A percentile compares a stretch with the other conserved stretches of the same genome.
Evolutionary conservation across 2,797 vertebrate genomes (phyloP).

Genomic region (Chromis chromis): DNA sequence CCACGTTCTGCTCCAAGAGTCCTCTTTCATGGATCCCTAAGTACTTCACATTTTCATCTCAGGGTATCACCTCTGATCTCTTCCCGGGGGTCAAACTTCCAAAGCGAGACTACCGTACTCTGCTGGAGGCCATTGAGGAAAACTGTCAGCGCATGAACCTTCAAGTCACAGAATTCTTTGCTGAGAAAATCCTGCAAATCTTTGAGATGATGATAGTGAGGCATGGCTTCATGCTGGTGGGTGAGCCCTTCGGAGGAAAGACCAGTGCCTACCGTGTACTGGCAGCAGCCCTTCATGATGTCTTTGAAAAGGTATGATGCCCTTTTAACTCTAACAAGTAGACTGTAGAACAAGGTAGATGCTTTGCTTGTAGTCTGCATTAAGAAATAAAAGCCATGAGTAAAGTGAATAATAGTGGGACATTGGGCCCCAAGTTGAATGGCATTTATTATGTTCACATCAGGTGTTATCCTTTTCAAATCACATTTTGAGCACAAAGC

Average conservation of each 20-base stretch:
- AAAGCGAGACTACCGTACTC: conserved; percentile 87
- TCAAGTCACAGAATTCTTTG: conserved; percentile 88
- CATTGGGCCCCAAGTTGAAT: background rate
- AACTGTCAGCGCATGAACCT: conserved; percentile 90
- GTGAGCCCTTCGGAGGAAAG: conserved; percentile 93
- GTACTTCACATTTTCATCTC: conserved; percentile 10
- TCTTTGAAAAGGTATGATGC: conserved; percentile 86
- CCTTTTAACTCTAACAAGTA: conserved; percentile 1
- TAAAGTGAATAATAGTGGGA: background rate
- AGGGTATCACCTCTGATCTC: conserved; percentile 95
- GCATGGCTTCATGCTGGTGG: conserved; percentile 95
- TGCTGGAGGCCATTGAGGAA: conserved; percentile 87
- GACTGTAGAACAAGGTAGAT: background rate
- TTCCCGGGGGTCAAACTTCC: conserved; percentile 92
- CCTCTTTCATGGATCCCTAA: background rate
- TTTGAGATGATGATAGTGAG: conserved; percentile 95
- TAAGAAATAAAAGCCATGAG: too few relatives aligned
- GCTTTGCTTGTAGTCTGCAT: background rate
- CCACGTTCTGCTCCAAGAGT: background rate
- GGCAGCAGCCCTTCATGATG: conserved; percentile 86
- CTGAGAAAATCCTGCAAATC: conserved; percentile 92
- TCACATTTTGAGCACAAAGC: conserved; percentile 12
- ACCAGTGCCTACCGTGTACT: conserved; percentile 90
- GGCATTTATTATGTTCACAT: conserved; percentile 30
- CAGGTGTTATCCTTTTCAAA: conserved; percentile 25